Percentiles rank a stretch among this genome's conserved stretches.
These are phyloP conservation scores for Carassius carassius DNA, from an alignment of 2,113 vertebrate genomes.

Conservation along the genomic window DNA sequence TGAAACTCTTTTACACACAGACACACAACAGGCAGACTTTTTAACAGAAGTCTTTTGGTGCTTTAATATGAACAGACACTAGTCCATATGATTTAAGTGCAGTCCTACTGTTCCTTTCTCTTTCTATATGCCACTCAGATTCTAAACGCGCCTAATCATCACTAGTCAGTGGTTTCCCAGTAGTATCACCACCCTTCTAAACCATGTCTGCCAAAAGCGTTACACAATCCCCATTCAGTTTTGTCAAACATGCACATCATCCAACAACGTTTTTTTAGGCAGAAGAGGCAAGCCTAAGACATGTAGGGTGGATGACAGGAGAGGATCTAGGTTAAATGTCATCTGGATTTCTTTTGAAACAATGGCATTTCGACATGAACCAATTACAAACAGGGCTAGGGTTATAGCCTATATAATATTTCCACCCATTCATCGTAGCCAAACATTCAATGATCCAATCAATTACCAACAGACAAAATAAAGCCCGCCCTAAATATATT, in stretches of 20 bases:
- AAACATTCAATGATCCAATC: neutral
- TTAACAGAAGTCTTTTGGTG: no score
- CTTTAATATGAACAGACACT: no score
- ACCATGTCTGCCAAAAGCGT: neutral
- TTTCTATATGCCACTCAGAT: no score
- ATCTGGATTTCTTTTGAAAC: neutral
- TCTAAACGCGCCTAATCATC: no score
- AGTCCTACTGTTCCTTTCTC: no score
- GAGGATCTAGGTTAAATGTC: neutral
- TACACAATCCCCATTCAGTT: neutral
- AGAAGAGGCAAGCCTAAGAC: neutral
- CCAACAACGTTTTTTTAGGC: neutral
- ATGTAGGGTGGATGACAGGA: neutral
- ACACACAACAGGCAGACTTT: no score
- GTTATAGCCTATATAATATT: no score
- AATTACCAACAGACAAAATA: neutral
- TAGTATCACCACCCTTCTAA: no score
- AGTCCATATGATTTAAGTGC: no score
- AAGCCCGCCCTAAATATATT: neutral
- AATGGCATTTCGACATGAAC: conserved; percentile 1
- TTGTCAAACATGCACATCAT: neutral
- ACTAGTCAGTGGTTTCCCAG: no score
- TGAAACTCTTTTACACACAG: no score
- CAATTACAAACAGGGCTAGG: neutral
- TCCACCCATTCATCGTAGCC: no score